These are phyloP conservation scores for Gnatocerus cornutus DNA, from an alignment of 2,888 invertebrate species.

Conservation along the genomic window DNA sequence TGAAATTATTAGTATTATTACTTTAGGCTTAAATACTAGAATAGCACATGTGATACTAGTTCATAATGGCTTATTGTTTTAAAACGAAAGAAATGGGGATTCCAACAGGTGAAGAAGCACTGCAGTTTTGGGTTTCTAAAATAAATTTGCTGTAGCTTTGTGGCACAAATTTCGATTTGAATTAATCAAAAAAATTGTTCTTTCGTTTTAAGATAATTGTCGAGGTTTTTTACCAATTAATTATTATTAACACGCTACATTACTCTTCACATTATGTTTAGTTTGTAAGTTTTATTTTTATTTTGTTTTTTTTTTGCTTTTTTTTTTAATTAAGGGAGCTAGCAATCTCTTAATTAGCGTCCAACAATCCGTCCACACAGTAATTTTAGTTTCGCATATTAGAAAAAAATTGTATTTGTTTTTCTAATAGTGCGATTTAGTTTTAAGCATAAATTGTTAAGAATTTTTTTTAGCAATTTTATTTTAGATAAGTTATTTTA, in stretches of 20 bases:
- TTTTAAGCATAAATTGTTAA: background rate
- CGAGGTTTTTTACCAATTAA: background rate
- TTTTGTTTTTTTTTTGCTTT: conserved; percentile 48
- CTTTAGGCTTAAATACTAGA: background rate
- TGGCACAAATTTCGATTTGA: background rate
- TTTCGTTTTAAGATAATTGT: too few relatives aligned
- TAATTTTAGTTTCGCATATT: conserved; percentile 35
- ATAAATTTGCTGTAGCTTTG: conserved; percentile 23
- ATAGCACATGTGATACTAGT: background rate
- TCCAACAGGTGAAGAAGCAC: background rate
- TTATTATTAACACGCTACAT: too few relatives aligned
- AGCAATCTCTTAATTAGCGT: conserved; percentile 53
- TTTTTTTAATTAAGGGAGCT: conserved; percentile 48
- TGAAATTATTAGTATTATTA: too few relatives aligned
- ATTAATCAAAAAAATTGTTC: background rate
- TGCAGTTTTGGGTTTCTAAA: conserved; percentile 20
- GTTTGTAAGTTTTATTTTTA: conserved; percentile 43
- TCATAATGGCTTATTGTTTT: background rate
- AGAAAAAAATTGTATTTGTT: too few relatives aligned
- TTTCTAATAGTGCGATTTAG: conserved; percentile 24
- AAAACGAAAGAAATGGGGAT: too few relatives aligned
- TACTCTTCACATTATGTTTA: conserved; percentile 14
- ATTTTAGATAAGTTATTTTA: background rate
- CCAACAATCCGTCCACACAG: conserved; percentile 57
- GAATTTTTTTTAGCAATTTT: background rate